A percentile compares a stretch with the other conserved stretches of the same genome.
These are phyloP conservation scores for Siniperca knerii DNA, from an alignment of 2,113 vertebrate genomes.

Conservation along the genomic window DNA sequence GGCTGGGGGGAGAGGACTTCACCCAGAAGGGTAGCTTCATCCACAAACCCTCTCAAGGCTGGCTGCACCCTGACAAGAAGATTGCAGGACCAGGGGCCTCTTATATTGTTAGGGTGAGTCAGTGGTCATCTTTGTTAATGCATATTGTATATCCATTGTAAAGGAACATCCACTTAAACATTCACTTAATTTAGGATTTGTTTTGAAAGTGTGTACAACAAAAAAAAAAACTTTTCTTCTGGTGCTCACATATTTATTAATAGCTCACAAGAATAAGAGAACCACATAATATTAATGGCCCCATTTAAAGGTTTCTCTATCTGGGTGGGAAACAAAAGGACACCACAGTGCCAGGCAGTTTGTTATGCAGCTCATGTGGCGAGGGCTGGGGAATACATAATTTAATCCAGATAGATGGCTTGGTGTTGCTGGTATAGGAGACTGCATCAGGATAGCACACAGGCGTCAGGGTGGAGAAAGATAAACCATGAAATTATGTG, in stretches of 20 bases:
- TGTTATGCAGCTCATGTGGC: constrained; percentile 74
- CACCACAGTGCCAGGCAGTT: constrained; percentile 55
- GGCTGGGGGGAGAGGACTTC: constrained; percentile 87
- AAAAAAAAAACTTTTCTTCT: constrained; percentile 1
- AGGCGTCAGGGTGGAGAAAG: constrained; percentile 42
- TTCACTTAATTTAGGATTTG: background rate
- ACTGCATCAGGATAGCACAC: constrained; percentile 59
- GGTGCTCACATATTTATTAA: background rate
- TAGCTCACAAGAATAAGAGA: background rate
- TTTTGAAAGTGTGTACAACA: background rate
- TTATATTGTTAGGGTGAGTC: constrained; percentile 95
- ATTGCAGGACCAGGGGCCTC: constrained; percentile 92
- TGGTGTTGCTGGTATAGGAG: constrained; percentile 49
- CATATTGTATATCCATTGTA: background rate
- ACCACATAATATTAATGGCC: constrained; percentile 18
- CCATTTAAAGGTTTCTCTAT: constrained; percentile 27
- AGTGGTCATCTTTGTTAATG: background rate
- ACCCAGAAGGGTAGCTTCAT: constrained; percentile 93
- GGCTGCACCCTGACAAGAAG: constrained; percentile 94
- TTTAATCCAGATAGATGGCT: constrained; percentile 77
- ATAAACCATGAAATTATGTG: constrained; percentile 48
- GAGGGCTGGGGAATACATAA: constrained; percentile 73
- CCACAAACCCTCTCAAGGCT: constrained; percentile 96
- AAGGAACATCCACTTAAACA: background rate
- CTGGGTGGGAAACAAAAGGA: constrained; percentile 54